Evolutionary conservation across 1,140 invertebrate genomes (phyloP), one percentile per base, ranked within the genome.

Genomic region (Diachasmimorpha longicaudata): DNA sequence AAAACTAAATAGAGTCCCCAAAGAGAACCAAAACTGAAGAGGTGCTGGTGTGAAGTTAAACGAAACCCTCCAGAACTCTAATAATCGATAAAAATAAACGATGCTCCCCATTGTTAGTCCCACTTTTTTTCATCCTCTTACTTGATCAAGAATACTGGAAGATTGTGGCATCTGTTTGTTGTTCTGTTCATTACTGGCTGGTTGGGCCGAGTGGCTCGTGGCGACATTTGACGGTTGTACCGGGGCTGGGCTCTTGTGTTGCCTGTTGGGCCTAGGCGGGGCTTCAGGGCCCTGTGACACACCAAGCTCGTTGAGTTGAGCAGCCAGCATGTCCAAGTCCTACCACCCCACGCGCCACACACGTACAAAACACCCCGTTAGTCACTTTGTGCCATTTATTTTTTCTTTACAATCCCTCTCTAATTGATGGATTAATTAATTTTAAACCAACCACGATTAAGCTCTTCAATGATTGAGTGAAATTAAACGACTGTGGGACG

Each of bases 301-400:
- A 82, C 95, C 96, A 85, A 98, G 90, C 89, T 98, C 96, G 90
- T 96, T 97, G 82, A 98, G 91, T 89, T 98, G 96, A 85, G 96
- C 96, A 78, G 96, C 96, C 84, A 98, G 90, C 86, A 95, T 94
- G 89, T 98, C 96, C 90, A 98, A 92, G 89, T 98, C 96, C 96
- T 97, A 90, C 70, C 85, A 87, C 82, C 84, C 84, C 85, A 79
- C 48, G 85, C 85, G 79, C 84, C 83, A 86, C 83, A 84, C 82
- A 85, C 81, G 85, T 82, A 68, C 42, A 52, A 77, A 72, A 70
- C 48, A 74, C 82, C 84, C 83, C 77, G 83, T 84, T 84, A 85
- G 84, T 85, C 80, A 84, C 80, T 80, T 78, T 82, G 82, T 75
- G 82, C 80, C 81, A 78, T 72, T n/a, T n/a, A n/a, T n/a, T n/a